phyloP scores from a whole-genome alignment of 53 echinoderm and acorn worm genomes.

The Stichopus horrens region DNA sequence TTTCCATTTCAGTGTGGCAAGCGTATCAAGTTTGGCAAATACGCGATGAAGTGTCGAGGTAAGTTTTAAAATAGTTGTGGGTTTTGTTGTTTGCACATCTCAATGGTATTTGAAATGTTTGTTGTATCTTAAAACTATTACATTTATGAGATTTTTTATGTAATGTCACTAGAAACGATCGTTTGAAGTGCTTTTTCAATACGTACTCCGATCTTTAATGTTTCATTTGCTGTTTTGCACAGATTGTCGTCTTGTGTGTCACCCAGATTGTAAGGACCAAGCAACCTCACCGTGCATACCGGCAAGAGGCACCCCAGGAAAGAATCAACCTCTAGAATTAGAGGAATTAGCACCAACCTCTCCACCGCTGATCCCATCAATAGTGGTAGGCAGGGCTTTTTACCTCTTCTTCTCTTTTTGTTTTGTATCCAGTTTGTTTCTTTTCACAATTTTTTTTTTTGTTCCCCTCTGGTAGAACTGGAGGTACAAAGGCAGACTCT shows the following conservation, averaged over 20 bases:
- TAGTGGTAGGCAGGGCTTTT: conserved; percentile 62
- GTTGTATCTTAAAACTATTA: neutral
- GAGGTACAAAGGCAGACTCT: too few species aligned
- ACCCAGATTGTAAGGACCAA: conserved; percentile 90
- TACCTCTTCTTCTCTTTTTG: neutral
- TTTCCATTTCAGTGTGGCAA: conserved; percentile 81
- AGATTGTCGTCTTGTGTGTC: conserved; percentile 95
- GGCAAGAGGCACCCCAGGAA: conserved; percentile 66
- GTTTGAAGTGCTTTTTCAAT: neutral
- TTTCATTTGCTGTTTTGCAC: neutral
- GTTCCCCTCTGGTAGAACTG: too few species aligned
- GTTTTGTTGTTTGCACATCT: too few species aligned
- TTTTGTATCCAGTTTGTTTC: too few species aligned
- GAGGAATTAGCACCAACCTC: conserved; percentile 67
- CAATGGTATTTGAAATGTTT: too few species aligned
- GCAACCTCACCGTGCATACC: conserved; percentile 84
- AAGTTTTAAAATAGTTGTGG: neutral
- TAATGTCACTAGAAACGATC: neutral
- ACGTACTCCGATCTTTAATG: neutral
- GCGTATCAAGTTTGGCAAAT: conserved; percentile 97
- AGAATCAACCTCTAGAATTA: conserved; percentile 56
- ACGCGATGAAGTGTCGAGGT: conserved; percentile 98
- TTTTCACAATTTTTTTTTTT: too few species aligned
- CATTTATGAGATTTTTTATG: neutral
- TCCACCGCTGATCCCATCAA: conserved; percentile 74